Base-by-base conservation (phyloP, 2,113 vertebrate species). In the Caranx ignobilis region DNA sequence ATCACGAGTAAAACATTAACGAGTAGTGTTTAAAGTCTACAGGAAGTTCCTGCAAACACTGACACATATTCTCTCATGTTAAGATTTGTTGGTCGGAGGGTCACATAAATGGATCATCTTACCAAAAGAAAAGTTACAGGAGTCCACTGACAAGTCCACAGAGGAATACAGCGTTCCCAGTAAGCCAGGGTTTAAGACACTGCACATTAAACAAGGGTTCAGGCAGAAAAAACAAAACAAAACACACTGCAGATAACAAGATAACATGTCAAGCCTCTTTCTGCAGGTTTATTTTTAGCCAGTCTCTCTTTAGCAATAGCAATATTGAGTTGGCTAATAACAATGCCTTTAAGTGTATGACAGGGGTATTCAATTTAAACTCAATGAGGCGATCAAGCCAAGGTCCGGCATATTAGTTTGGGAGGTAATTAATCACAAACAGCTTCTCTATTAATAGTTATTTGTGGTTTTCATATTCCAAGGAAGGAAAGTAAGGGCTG, bases 1-100 rank as follows among this genome's bases (percentile, higher is more conserved):
- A 92, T 81, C 86, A 87, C 77, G 76, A 77, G 91, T 95, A 61
- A 95, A 95, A 94, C 89, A 95, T 95, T 95, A 95, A 95, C 94
- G 75, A 62, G 75, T 12, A 47, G 55, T 57, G 87, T 82, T 87
- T 90, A 92, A 94, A 94, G 91, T 93, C 87, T 88, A 88, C 83
- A 84, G 82, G 83, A 90, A 86, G 80, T 91, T 69, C 35, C 32
- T 66, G 54, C n/a, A 75, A 69, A 74, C 68, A 26, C 43, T 55
- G 19, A 4, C 4, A 31, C 39, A 65, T 56, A 68, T 78, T 72
- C 56, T 74, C 47, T 59, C 55, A 52, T 39, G 37, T 59, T 71
- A 16, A 32, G 39, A 68, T 62, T 63, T 75, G 60, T 81, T 10
- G 34, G 77, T 85, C 65, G 85, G 63, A 57, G 34, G 52, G 61